phyloP scores from a whole-genome alignment of 1,140 invertebrate genomes.

The Himalopsyche phryganea region DNA sequence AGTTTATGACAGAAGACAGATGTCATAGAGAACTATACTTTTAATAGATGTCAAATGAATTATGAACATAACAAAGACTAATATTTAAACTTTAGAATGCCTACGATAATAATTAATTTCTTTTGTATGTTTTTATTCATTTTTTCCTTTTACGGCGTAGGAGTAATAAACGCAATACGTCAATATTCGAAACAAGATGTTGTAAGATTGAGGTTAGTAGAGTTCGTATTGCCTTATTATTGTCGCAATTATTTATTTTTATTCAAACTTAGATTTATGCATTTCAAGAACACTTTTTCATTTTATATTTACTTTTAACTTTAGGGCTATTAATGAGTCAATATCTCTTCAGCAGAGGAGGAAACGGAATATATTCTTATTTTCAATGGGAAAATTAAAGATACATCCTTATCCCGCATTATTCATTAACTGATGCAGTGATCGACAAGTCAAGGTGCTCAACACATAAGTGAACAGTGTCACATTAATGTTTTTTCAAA shows the following conservation, averaged over 20 bases:
- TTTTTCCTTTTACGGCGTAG: conserved; percentile 29
- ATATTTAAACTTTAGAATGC: no score
- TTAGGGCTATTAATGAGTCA: neutral
- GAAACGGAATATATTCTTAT: neutral
- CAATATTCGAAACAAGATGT: conserved; percentile 38
- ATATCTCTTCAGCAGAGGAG: neutral
- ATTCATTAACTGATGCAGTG: no score
- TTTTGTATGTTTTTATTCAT: conserved; percentile 18
- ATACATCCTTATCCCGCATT: no score
- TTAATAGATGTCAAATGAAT: no score
- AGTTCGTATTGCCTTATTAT: neutral
- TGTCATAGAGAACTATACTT: no score
- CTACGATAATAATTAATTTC: no score
- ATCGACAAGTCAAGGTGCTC: no score
- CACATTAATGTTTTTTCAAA: no score
- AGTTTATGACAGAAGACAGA: no score
- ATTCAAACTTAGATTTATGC: neutral
- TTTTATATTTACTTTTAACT: neutral
- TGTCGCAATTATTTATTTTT: neutral
- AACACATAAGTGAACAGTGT: no score
- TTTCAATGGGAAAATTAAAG: neutral
- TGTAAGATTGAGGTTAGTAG: conserved; percentile 36
- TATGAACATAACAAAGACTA: no score
- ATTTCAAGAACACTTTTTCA: neutral
- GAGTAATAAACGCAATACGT: conserved; percentile 30